Base-by-base conservation (phyloP, 2,113 vertebrate species). In the Gallinago undulata region DNA sequence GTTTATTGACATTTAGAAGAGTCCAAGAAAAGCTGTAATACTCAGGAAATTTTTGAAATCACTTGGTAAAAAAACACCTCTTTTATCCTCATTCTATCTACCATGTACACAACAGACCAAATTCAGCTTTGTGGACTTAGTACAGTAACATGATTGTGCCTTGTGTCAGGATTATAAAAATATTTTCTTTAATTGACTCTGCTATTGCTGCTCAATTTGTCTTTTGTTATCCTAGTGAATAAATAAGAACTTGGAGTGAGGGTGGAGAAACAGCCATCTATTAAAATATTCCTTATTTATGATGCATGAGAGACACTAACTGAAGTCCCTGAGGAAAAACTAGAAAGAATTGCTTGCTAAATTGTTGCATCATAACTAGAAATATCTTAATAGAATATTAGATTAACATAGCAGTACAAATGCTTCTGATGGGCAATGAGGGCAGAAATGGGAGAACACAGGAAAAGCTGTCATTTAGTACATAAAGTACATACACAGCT, bases 381-480 rank as follows among this genome's bases (percentile, higher is more conserved):
- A 92, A 56, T 63, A 78, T 67, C n/a, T 77, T 57, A 78, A 74
- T 27, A 70, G 68, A 81, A 43, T 91, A 83, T 64, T 85, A 68
- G 39, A 75, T 72, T 60, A 84, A 74, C 13, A 11, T 30, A 84
- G 70, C 57, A 39, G 66, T 78, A 67, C 14, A 91, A 79, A 85
- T 66, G 2, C 3, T 72, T 66, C 63, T 59, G 55, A 81, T 45
- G 16, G 31, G 7, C 35, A 89, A 56, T 33, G 27, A 39, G 13
- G 13, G 13, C 5, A 45, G 17, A 56, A 93, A 59, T 14, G 14
- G 12, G 10, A 83, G 7, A 90, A 51, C 9, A 47, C 5, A 3
- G 10, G 39, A 59, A 92, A 81, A 89, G 39, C 25, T 84, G 37
- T 33, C 30, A 75, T 78, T 81, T 59, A 86, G 24, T 66, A 39